phyloP scores from a whole-genome alignment of 2,888 invertebrate genomes.

The Brassicogethes aeneus region DNA sequence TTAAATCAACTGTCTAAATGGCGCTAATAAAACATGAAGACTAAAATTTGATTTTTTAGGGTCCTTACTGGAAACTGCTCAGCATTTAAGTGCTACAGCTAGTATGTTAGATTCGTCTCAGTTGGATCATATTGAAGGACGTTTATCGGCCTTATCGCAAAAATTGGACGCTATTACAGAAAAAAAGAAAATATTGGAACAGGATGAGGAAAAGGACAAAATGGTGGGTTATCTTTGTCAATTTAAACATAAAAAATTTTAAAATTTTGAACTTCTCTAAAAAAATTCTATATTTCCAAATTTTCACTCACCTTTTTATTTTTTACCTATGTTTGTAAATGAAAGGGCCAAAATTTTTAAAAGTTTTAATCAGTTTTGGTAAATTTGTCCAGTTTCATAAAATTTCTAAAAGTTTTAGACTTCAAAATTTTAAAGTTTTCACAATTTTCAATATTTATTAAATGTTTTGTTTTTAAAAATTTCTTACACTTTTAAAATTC shows the following conservation, averaged over 20 bases:
- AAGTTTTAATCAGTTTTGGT: no score
- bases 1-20: no score
- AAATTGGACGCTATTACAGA: constrained; percentile 64
- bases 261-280: constrained; percentile 3
- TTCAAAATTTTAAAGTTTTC: no score
- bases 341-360: no score
- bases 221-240: constrained; percentile 37
- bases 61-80: constrained; percentile 62
- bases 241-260: constrained; percentile 3
- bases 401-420: no score
- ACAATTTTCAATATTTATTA: no score
- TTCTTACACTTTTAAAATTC: no score
- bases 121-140: constrained; percentile 75
- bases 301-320: no score
- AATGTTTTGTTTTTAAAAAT: no score
- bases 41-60: constrained; percentile 14
- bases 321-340: no score
- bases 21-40: no score
- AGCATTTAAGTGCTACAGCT: constrained; percentile 69
- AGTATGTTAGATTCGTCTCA: constrained; percentile 73
- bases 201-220: constrained; percentile 47
- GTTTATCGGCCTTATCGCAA: constrained; percentile 63
- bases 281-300: constrained; percentile 4
- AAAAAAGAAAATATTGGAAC: constrained; percentile 50
- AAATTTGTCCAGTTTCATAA: no score